Evolutionary conservation across 2,113 vertebrate genomes (phyloP).

Genomic region (Rhinoptilus africanus): DNA sequence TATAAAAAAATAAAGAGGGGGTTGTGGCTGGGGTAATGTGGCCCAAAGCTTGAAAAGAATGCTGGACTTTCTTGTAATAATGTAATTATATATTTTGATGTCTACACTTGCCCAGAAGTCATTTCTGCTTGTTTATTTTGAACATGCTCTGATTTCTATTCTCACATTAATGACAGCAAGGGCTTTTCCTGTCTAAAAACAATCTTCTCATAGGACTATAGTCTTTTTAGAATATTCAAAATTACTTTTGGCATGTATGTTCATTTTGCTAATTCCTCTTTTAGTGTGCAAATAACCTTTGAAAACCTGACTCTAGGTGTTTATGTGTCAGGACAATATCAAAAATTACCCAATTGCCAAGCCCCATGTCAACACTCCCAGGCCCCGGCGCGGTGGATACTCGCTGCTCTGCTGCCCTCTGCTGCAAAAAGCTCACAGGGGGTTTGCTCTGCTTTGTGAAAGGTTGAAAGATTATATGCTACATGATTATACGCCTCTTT

Average conservation of each 20-base stretch:
- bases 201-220: background rate
- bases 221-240: slow-evolving; percentile 70
- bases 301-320: slow-evolving; percentile 72
- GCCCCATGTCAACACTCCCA: slow-evolving; percentile 41
- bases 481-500: too few relatives aligned
- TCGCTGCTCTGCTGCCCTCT: slow-evolving; percentile 89
- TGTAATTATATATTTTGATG: background rate
- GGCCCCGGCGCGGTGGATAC: background rate
- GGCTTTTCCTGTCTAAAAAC: background rate
- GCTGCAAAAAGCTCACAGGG: slow-evolving; percentile 51
- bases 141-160: background rate
- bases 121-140: background rate
- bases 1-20: background rate
- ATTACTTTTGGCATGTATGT: slow-evolving; percentile 75
- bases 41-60: background rate
- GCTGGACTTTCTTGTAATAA: background rate
- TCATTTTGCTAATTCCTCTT: slow-evolving; percentile 77
- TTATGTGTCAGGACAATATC: slow-evolving; percentile 78
- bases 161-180: background rate
- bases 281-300: slow-evolving; percentile 77
- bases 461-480: background rate
- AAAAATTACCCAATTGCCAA: slow-evolving; percentile 63
- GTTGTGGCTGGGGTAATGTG: background rate
- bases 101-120: background rate
- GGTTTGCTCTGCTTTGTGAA: background rate